These are phyloP conservation scores for Mirza zaza DNA, from an alignment of 2,113 vertebrate species.

Conservation along the genomic window DNA sequence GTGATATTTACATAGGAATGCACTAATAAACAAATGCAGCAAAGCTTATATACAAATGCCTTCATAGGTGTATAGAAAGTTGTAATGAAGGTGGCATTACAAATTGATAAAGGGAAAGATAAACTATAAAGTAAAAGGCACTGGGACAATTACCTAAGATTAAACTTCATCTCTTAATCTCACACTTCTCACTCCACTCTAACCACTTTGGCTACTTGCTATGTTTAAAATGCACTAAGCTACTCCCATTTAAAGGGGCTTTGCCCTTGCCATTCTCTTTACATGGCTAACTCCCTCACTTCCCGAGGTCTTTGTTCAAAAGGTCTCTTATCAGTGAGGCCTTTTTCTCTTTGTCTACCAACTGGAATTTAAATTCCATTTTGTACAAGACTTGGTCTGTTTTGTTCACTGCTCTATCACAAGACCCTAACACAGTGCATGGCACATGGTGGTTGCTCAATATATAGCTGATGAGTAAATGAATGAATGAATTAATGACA, in stretches of 20 bases:
- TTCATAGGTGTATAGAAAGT: not conserved
- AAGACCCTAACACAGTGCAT: not conserved
- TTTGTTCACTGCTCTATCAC: not conserved
- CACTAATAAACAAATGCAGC: not conserved
- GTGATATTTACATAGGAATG: not conserved
- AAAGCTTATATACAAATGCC: not conserved
- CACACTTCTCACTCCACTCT: not conserved
- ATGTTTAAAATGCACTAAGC: not conserved
- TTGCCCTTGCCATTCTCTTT: not conserved
- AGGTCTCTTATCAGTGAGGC: not conserved
- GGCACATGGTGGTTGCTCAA: not conserved
- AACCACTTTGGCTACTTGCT: not conserved
- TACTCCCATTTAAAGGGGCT: not conserved
- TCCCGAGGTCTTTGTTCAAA: not conserved
- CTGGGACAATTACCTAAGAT: not conserved
- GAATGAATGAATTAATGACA: not conserved
- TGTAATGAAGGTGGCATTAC: not conserved
- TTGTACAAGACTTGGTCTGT: not conserved
- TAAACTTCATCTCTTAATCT: not conserved
- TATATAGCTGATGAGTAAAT: not conserved
- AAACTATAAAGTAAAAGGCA: not conserved
- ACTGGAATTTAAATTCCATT: not conserved
- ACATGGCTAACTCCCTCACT: not conserved
- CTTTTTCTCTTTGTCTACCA: not conserved
- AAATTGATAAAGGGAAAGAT: not conserved